Percentiles rank a stretch among this genome's conserved stretches.
Evolutionary conservation across 2,888 invertebrate genomes (phyloP).

Genomic region (Prosopocoilus inquinatus): DNA sequence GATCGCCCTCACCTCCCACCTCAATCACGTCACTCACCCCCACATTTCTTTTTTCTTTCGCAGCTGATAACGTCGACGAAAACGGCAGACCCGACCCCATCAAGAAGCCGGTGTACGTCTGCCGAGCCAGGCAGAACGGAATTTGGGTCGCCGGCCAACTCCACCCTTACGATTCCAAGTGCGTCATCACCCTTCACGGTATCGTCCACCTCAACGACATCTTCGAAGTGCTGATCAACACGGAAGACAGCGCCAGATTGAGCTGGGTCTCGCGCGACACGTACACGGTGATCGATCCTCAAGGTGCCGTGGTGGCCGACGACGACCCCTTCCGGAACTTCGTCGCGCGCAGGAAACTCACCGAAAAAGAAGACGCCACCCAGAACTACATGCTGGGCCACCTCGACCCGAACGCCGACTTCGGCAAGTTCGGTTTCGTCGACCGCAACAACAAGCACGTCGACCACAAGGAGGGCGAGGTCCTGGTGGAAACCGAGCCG

Average conservation of each 20-base stretch:
- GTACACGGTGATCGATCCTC: slow-evolving; percentile 59
- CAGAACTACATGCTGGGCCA: slow-evolving; percentile 68
- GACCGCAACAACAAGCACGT: slow-evolving; percentile 61
- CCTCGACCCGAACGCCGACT: slow-evolving; percentile 61
- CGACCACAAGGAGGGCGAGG: slow-evolving; percentile 66
- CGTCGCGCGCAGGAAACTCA: slow-evolving; percentile 39
- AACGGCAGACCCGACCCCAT: slow-evolving; percentile 35
- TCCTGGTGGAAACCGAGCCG: slow-evolving; percentile 79
- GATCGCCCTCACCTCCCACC: not conserved
- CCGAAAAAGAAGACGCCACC: slow-evolving; percentile 29
- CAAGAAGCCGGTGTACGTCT: slow-evolving; percentile 63
- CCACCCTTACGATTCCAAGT: slow-evolving; percentile 57
- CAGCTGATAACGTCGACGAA: slow-evolving; percentile 39
- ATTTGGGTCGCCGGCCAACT: slow-evolving; percentile 73
- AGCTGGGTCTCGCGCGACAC: slow-evolving; percentile 76
- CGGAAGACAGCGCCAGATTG: slow-evolving; percentile 72
- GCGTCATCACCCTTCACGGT: slow-evolving; percentile 63
- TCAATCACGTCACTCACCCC: not conserved
- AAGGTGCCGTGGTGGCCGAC: slow-evolving; percentile 66
- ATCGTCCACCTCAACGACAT: slow-evolving; percentile 55
- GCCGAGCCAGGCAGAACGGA: slow-evolving; percentile 70
- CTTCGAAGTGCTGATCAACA: slow-evolving; percentile 75
- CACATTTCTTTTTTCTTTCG: slow-evolving; percentile 2
- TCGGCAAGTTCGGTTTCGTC: slow-evolving; percentile 69
- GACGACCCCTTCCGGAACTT: slow-evolving; percentile 42